phyloP scores from a whole-genome alignment of 2,888 invertebrate species.

The Xanthostigma xanthostigma region DNA sequence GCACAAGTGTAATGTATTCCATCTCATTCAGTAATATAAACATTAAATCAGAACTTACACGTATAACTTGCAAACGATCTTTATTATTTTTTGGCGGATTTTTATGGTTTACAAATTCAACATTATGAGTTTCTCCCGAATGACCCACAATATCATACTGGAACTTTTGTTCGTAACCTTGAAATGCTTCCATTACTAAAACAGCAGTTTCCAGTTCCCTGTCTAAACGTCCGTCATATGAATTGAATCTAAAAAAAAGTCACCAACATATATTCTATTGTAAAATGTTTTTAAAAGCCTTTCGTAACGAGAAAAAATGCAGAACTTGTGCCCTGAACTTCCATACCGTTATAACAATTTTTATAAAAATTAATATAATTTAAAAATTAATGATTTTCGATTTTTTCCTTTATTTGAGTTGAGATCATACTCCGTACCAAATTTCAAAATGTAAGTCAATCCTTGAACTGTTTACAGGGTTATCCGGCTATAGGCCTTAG shows the following conservation, averaged over 20 bases:
- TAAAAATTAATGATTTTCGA: too few species aligned
- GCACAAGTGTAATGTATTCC: background rate
- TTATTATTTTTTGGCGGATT: slow-evolving; percentile 78
- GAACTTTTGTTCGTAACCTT: slow-evolving; percentile 77
- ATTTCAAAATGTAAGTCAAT: too few species aligned
- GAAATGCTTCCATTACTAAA: slow-evolving; percentile 80
- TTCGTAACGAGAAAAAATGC: too few species aligned
- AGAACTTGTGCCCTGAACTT: too few species aligned
- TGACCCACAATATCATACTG: slow-evolving; percentile 88
- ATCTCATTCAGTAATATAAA: background rate
- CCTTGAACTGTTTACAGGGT: too few species aligned
- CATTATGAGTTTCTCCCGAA: slow-evolving; percentile 74
- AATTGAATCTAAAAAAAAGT: slow-evolving; percentile 57
- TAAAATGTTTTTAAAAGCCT: too few species aligned
- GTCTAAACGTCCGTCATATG: slow-evolving; percentile 85
- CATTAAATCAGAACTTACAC: slow-evolving; percentile 27
- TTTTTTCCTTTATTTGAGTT: too few species aligned
- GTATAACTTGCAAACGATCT: slow-evolving; percentile 63
- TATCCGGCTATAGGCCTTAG: too few species aligned
- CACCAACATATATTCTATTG: background rate
- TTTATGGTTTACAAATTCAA: slow-evolving; percentile 51
- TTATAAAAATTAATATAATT: too few species aligned
- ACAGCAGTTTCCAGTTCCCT: slow-evolving; percentile 81
- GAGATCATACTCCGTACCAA: too few species aligned
- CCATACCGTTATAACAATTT: too few species aligned